Percentiles rank a stretch among this genome's conserved stretches.
phyloP scores from a whole-genome alignment of 2,797 vertebrate genomes.

The Peromyscus nudipes region DNA sequence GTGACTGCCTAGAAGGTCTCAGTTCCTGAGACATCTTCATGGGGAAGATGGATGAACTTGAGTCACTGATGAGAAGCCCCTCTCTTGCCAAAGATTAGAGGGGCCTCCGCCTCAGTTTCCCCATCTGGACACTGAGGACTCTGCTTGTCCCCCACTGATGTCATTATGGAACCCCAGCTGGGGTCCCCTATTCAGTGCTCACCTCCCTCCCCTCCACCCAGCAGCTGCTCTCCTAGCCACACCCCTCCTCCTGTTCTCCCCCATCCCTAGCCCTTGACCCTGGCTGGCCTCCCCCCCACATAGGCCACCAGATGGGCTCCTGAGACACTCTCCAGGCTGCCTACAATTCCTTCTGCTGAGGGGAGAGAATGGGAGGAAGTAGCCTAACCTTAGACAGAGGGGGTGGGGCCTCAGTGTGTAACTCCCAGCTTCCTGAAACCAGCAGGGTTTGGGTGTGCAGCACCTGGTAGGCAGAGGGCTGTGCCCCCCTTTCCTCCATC shows the following conservation, averaged over 20 bases:
- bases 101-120: constrained; percentile 81
- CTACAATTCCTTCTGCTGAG: constrained; percentile 47
- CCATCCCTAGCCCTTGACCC: constrained; percentile 81
- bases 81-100: constrained; percentile 40
- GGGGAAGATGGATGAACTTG: constrained; percentile 55
- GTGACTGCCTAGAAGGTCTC: neutral
- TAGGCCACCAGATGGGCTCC: constrained; percentile 83
- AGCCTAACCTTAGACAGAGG: constrained; percentile 15
- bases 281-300: constrained; percentile 58
- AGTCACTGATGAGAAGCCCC: constrained; percentile 33
- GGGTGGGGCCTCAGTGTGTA: neutral
- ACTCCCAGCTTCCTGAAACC: constrained; percentile 11
- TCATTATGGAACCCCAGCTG: constrained; percentile 83
- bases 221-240: constrained; percentile 80
- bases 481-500: neutral
- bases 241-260: constrained; percentile 68
- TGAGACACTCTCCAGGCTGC: constrained; percentile 68
- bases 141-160: constrained; percentile 74
- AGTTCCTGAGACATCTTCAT: neutral
- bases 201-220: constrained; percentile 35
- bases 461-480: constrained; percentile 56
- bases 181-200: constrained; percentile 80
- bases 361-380: neutral
- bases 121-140: constrained; percentile 73
- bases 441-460: constrained; percentile 1